Conservation (phyloP, 1,140 invertebrate genomes). For the Gonatopus flavifemur region DNA sequence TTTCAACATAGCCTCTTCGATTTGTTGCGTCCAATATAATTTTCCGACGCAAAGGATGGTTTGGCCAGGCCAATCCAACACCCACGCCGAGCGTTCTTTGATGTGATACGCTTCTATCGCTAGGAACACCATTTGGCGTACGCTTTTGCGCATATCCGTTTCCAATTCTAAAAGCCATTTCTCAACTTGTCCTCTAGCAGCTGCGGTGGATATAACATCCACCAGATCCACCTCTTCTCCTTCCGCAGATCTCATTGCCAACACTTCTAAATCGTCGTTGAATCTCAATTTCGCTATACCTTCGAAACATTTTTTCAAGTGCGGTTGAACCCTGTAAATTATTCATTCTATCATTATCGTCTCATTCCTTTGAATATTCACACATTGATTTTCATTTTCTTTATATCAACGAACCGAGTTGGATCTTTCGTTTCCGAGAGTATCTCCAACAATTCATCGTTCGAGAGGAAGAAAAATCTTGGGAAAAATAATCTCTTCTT, state of each 20-base stretch:
- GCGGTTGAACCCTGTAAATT: slow-evolving; percentile 79
- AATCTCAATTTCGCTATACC: slow-evolving; percentile 86
- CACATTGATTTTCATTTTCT: background rate
- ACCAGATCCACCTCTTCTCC: slow-evolving; percentile 81
- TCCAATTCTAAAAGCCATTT: slow-evolving; percentile 95
- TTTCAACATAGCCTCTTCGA: slow-evolving; percentile 71
- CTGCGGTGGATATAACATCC: slow-evolving; percentile 80
- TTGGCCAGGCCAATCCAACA: slow-evolving; percentile 86
- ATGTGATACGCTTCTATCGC: slow-evolving; percentile 71
- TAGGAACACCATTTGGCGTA: slow-evolving; percentile 67
- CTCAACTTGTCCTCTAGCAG: slow-evolving; percentile 90
- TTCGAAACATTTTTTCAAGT: slow-evolving; percentile 95
- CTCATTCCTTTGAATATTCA: background rate
- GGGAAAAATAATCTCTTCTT: slow-evolving; percentile 95
- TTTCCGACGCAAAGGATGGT: slow-evolving; percentile 84
- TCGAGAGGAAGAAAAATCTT: slow-evolving; percentile 96
- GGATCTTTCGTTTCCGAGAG: slow-evolving; percentile 97
- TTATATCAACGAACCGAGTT: slow-evolving; percentile 64
- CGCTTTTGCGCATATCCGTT: slow-evolving; percentile 81
- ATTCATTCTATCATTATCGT: slow-evolving; percentile 4
- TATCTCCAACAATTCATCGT: slow-evolving; percentile 95
- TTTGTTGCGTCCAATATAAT: slow-evolving; percentile 86
- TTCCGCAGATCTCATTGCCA: slow-evolving; percentile 86
- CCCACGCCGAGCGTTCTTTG: slow-evolving; percentile 73
- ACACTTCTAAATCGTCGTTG: slow-evolving; percentile 84